Conservation (phyloP, 2,888 invertebrate species). For the Pammene fasciana region DNA sequence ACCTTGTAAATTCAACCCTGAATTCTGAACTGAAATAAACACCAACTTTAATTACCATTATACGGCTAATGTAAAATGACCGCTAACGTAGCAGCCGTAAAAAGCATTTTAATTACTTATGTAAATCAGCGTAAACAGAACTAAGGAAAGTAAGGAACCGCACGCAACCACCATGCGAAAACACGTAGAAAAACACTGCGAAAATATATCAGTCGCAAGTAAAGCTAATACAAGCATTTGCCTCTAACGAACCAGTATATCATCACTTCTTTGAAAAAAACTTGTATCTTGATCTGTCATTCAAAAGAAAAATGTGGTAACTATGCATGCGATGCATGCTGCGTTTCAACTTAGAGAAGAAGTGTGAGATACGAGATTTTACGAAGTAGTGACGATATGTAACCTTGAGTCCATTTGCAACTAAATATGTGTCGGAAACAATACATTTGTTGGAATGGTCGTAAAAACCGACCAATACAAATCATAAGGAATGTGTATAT, state of each 20-base stretch:
- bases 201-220: background rate
- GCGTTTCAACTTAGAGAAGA: too few species aligned
- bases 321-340: too few species aligned
- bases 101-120: conserved; percentile 54
- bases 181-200: conserved; percentile 6
- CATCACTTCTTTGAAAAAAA: too few species aligned
- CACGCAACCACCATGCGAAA: conserved; percentile 29
- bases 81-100: conserved; percentile 1
- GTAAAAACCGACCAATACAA: too few species aligned
- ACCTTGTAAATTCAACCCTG: background rate
- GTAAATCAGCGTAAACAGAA: conserved; percentile 49
- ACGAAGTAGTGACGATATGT: too few species aligned
- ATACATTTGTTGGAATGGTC: too few species aligned
- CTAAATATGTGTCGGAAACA: too few species aligned
- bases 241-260: background rate
- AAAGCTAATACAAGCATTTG: background rate
- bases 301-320: too few species aligned
- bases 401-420: too few species aligned
- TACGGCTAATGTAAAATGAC: conserved; percentile 13
- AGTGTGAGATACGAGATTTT: too few species aligned
- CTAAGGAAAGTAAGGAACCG: conserved; percentile 47
- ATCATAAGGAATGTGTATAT: too few species aligned
- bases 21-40: conserved; percentile 4
- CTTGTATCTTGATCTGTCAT: too few species aligned
- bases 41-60: conserved; percentile 1